These are phyloP conservation scores for Machaerirhynchus nigripectus DNA, from an alignment of 2,113 vertebrate genomes.

Conservation along the genomic window DNA sequence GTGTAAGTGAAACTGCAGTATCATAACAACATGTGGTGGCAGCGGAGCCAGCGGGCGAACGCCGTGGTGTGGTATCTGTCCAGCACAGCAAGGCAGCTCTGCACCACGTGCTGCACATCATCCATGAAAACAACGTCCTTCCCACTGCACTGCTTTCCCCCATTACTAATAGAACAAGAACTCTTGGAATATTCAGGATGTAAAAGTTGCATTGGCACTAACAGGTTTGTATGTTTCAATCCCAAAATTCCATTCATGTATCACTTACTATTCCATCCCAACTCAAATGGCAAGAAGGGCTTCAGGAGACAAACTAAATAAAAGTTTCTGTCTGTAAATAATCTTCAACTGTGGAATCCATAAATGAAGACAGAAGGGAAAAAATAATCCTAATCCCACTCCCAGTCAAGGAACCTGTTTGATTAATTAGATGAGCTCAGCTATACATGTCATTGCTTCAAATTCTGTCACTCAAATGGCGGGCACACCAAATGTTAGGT, in stretches of 20 bases:
- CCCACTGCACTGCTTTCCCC: not conserved
- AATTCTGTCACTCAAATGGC: not conserved
- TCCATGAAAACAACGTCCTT: not conserved
- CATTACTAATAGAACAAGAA: not conserved
- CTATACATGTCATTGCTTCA: not conserved
- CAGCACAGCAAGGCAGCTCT: not conserved
- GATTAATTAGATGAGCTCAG: not conserved
- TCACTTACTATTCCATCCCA: not conserved
- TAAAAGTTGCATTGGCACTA: not conserved
- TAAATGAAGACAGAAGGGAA: not conserved
- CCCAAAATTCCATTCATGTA: not conserved
- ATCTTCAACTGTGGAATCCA: not conserved
- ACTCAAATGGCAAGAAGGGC: not conserved
- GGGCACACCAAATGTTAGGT: not conserved
- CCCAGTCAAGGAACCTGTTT: not conserved
- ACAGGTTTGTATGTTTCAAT: not conserved
- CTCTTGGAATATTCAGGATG: not conserved
- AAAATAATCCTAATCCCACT: not conserved
- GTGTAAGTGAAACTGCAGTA: not conserved
- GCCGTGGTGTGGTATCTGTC: not conserved
- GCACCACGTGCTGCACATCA: not conserved
- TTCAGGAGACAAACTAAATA: not conserved
- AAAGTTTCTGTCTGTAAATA: not conserved
- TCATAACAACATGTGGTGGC: not conserved
- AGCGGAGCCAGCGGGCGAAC: not conserved